phyloP scores from a whole-genome alignment of 2,797 vertebrate species.

The Gastrophryne carolinensis region DNA sequence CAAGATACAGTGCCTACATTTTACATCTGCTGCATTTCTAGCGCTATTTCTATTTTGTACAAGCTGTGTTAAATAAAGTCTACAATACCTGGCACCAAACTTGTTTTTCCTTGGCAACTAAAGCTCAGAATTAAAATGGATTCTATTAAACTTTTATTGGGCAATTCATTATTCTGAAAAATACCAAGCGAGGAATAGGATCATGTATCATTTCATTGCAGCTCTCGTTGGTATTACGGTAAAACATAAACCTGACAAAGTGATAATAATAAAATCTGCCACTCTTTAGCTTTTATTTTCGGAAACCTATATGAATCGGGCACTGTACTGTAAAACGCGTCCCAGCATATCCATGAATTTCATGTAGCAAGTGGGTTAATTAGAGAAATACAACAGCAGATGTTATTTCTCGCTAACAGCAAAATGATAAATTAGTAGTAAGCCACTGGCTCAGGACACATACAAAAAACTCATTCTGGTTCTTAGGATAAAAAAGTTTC shows the following conservation, averaged over 20 bases:
- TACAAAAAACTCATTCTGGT: constrained; percentile 20
- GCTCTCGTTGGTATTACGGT: background rate
- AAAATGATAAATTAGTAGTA: constrained; percentile 35
- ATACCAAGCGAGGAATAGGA: background rate
- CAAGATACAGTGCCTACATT: background rate
- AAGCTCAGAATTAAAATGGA: background rate
- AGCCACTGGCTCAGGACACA: constrained; percentile 14
- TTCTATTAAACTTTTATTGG: background rate
- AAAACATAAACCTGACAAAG: background rate
- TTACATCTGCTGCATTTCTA: background rate
- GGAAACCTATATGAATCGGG: background rate
- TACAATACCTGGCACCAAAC: background rate
- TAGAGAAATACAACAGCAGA: constrained; percentile 14
- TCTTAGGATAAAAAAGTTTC: constrained; percentile 11
- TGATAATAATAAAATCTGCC: background rate
- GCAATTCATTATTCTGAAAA: background rate
- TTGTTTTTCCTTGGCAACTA: background rate
- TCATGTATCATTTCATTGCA: background rate
- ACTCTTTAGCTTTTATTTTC: background rate
- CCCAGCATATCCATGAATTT: background rate
- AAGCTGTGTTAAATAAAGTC: background rate
- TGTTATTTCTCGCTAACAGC: background rate
- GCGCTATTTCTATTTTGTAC: background rate
- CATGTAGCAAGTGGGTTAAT: constrained; percentile 14
- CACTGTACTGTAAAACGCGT: background rate